These are phyloP conservation scores for Drosophila sucinea DNA, from an alignment of 1,140 invertebrate species.

Conservation along the genomic window DNA sequence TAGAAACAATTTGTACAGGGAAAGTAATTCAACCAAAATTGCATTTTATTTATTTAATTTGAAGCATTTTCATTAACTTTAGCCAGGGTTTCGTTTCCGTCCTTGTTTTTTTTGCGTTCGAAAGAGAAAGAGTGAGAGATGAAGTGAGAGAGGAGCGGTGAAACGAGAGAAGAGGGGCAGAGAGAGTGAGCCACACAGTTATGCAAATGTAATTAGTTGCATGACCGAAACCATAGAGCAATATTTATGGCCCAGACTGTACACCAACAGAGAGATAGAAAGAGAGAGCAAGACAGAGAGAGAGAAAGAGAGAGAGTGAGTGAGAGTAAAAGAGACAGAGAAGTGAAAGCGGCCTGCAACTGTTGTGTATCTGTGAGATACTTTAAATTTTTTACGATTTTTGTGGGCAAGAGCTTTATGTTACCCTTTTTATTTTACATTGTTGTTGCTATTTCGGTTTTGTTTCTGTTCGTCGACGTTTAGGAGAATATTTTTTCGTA, in stretches of 20 bases:
- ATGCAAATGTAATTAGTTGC: conserved; percentile 80
- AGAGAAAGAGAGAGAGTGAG: neutral
- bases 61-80: conserved; percentile 55
- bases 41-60: conserved; percentile 53
- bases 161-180: neutral
- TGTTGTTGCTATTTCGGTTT: conserved; percentile 8
- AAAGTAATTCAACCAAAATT: conserved; percentile 23
- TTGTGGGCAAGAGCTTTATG: conserved; percentile 46
- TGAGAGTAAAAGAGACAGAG: conserved; percentile 11
- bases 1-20: conserved; percentile 6
- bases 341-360: conserved; percentile 43
- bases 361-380: conserved; percentile 72
- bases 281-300: conserved; percentile 13
- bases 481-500: conserved; percentile 68
- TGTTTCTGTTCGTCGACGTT: conserved; percentile 33
- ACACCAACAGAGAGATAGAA: conserved; percentile 1
- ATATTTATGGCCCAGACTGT: conserved; percentile 77
- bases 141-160: no score
- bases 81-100: conserved; percentile 37
- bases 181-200: conserved; percentile 46
- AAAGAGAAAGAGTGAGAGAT: neutral
- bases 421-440: conserved; percentile 33
- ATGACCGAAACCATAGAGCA: conserved; percentile 78
- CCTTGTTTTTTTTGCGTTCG: conserved; percentile 23
- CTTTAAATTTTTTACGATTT: conserved; percentile 79